phyloP scores from a whole-genome alignment of 2,113 vertebrate species.

The Tachysurus fulvidraco region DNA sequence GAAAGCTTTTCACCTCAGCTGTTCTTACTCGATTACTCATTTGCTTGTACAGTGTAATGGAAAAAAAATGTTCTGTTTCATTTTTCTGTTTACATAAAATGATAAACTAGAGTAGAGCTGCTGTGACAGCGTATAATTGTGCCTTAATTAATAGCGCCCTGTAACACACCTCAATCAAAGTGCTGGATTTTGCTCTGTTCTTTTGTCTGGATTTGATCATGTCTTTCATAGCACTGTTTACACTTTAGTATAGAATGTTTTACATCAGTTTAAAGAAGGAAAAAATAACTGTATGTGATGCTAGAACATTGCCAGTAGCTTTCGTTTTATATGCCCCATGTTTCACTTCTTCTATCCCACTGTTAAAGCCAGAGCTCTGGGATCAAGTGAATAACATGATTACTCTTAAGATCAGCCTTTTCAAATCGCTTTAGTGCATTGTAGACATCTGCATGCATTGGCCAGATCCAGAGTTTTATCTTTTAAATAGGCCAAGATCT shows the following conservation, averaged over 20 bases:
- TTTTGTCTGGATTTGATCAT: not conserved
- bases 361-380: not conserved
- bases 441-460: conserved; percentile 12
- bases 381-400: not conserved
- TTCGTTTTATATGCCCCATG: not conserved
- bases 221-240: not conserved
- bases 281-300: not conserved
- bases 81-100: not conserved
- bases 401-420: not conserved
- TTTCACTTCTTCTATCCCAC: not conserved
- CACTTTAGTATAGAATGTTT: not conserved
- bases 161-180: conserved; percentile 14
- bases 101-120: not conserved
- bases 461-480: conserved; percentile 20
- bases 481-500: conserved; percentile 9
- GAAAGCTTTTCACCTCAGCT: not conserved
- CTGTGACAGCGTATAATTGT: not conserved
- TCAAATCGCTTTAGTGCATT: conserved; percentile 5
- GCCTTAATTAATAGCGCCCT: not conserved
- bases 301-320: not conserved
- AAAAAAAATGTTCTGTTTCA: not conserved
- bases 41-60: not conserved
- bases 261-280: too few species aligned
- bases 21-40: not conserved
- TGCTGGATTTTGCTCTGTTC: not conserved